Evolutionary conservation across 2,113 vertebrate species (phyloP).

Genomic region (Chrysochloris asiatica): DNA sequence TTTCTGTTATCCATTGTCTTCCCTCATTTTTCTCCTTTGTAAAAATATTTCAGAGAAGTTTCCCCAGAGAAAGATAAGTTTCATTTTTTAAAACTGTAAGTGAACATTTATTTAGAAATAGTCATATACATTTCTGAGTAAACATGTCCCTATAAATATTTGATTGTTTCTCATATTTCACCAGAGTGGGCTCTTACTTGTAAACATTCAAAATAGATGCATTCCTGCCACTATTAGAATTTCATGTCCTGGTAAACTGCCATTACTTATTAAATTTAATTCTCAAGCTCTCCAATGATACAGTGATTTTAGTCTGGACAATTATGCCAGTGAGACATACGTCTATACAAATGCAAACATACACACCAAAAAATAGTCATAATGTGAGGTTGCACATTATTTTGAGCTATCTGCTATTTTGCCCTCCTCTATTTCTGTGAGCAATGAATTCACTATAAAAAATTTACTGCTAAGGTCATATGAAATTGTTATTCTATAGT

Average conservation of each 20-base stretch:
- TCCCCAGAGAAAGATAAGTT: neutral
- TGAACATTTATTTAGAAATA: neutral
- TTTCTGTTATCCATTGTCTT: neutral
- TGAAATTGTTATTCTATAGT: neutral
- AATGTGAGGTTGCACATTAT: neutral
- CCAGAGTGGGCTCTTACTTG: neutral
- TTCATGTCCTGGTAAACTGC: neutral
- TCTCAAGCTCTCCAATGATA: neutral
- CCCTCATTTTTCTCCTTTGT: neutral
- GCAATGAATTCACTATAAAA: neutral
- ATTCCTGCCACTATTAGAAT: neutral
- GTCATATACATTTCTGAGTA: neutral
- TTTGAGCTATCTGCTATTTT: neutral
- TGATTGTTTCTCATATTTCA: neutral
- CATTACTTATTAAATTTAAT: conserved; percentile 10
- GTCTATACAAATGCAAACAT: neutral
- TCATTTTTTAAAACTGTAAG: neutral
- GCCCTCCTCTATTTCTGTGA: neutral
- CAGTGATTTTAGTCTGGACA: neutral
- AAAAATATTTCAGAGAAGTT: neutral
- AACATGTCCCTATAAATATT: neutral
- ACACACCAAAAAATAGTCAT: neutral
- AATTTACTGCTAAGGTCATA: neutral
- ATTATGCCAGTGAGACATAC: neutral
- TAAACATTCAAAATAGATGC: neutral